Conservation (phyloP, 2,888 invertebrate species). For the Zygaena filipendulae region DNA sequence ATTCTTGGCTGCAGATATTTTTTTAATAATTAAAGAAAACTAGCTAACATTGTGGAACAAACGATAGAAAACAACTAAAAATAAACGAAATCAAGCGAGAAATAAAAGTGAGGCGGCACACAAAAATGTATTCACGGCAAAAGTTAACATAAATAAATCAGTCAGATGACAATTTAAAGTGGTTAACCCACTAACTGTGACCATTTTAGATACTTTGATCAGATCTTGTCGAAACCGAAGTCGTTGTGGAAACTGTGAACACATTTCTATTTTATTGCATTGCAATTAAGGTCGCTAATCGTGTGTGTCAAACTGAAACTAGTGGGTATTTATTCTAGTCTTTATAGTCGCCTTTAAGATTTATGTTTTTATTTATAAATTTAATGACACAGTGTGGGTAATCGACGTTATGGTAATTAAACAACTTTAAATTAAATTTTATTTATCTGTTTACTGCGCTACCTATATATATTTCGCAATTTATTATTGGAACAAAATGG, state of each 20-base stretch:
- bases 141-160: constrained; percentile 68
- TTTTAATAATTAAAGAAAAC: neutral
- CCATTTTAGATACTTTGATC: constrained; percentile 70
- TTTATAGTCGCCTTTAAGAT: constrained; percentile 51
- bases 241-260: constrained; percentile 22
- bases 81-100: constrained; percentile 21
- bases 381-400: constrained; percentile 58
- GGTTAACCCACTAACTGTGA: constrained; percentile 70
- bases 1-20: too few species aligned
- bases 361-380: constrained; percentile 67
- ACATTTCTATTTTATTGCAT: constrained; percentile 23
- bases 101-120: constrained; percentile 33
- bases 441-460: neutral
- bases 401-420: constrained; percentile 61
- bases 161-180: constrained; percentile 70
- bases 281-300: too few species aligned
- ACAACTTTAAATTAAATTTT: constrained; percentile 14
- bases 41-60: constrained; percentile 7
- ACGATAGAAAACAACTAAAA: constrained; percentile 10
- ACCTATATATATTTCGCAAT: too few species aligned
- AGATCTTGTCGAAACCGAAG: constrained; percentile 60
- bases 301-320: too few species aligned
- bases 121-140: constrained; percentile 62
- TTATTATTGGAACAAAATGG: too few species aligned
- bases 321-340: constrained; percentile 63